Conservation (phyloP, 2,113 vertebrate genomes). For the Hystrix brachyura region DNA sequence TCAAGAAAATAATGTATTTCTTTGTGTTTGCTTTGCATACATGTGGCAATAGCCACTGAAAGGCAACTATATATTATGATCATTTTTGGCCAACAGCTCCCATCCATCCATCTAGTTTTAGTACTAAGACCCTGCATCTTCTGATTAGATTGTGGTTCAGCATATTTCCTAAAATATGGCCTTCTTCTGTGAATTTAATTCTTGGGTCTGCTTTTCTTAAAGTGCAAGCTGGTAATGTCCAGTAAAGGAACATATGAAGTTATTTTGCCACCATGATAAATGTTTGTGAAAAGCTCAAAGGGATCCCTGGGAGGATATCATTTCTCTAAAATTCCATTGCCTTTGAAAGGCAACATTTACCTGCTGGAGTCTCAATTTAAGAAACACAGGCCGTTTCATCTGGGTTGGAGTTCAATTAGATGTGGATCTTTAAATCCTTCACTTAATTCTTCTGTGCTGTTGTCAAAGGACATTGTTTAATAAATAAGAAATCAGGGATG, state of each 20-base stretch:
- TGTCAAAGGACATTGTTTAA: background rate
- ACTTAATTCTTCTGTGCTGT: constrained; percentile 16
- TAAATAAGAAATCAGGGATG: constrained; percentile 12
- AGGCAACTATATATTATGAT: background rate
- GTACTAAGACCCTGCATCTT: background rate
- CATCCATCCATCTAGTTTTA: background rate
- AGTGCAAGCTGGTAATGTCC: background rate
- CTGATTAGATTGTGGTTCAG: background rate
- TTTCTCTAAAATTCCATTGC: constrained; percentile 38
- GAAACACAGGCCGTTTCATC: background rate
- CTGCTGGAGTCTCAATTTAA: background rate
- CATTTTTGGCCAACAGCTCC: background rate
- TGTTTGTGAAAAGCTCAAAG: constrained; percentile 47
- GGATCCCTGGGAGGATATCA: background rate
- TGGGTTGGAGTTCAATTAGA: constrained; percentile 42
- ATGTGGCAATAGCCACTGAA: background rate
- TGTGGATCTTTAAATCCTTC: constrained; percentile 55
- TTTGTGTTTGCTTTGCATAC: background rate
- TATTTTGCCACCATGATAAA: constrained; percentile 45
- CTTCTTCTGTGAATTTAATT: constrained; percentile 9
- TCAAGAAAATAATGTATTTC: background rate
- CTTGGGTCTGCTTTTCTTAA: constrained; percentile 30
- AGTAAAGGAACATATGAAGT: constrained; percentile 37
- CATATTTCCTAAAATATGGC: background rate
- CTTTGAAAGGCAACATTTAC: constrained; percentile 39